Percentiles rank a stretch among this genome's conserved stretches.
These are phyloP conservation scores for Dasysyrphus tricinctus DNA, from an alignment of 2,888 invertebrate species.

Conservation along the genomic window DNA sequence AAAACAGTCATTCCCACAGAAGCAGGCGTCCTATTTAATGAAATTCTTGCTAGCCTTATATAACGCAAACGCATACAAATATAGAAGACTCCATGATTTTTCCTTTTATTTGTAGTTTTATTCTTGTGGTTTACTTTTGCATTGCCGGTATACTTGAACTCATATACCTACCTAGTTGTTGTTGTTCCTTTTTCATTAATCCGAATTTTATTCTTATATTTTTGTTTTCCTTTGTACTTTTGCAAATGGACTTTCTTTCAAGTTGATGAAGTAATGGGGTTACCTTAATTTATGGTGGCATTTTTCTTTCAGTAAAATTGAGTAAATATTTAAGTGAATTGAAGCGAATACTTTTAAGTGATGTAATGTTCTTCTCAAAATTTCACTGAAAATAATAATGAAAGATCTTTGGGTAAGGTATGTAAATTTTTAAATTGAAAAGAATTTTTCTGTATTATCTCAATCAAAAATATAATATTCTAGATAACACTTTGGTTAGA, in stretches of 20 bases:
- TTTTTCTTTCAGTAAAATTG: slow-evolving; percentile 27
- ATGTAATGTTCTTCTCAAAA: neutral
- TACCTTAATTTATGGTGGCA: slow-evolving; percentile 48
- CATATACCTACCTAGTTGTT: neutral
- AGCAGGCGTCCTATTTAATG: slow-evolving; percentile 7
- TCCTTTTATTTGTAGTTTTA: slow-evolving; percentile 8
- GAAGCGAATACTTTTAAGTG: neutral
- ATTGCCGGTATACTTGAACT: neutral
- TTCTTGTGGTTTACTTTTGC: slow-evolving; percentile 13
- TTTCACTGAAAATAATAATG: neutral
- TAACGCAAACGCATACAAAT: neutral
- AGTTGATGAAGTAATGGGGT: slow-evolving; percentile 34
- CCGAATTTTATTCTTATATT: neutral
- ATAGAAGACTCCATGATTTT: neutral
- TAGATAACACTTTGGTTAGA: no score
- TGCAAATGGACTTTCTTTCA: slow-evolving; percentile 12
- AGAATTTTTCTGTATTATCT: no score
- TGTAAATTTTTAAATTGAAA: neutral
- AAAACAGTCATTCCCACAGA: slow-evolving; percentile 20
- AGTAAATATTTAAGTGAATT: slow-evolving; percentile 10
- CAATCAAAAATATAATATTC: no score
- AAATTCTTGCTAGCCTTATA: neutral
- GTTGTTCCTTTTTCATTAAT: neutral
- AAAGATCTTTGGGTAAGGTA: neutral
- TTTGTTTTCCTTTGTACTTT: neutral